Conservation (phyloP, 2,797 vertebrate genomes). For the Takifugu rubripes region DNA sequence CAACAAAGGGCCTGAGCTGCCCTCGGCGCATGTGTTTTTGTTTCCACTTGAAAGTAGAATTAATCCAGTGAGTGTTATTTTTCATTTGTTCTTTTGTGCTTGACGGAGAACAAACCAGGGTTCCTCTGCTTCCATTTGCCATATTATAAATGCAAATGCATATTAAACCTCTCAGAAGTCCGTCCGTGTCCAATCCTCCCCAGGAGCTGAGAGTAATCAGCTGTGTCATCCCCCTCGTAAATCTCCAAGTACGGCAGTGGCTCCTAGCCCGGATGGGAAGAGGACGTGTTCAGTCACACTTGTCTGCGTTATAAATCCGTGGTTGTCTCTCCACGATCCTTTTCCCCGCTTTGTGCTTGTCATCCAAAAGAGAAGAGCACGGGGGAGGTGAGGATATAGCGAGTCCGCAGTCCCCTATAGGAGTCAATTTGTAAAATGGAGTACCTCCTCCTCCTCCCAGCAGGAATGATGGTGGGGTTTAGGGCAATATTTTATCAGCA, state of each 20-base stretch:
- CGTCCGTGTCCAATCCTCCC: slow-evolving; percentile 68
- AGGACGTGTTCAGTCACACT: slow-evolving; percentile 56
- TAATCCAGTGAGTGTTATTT: slow-evolving; percentile 11
- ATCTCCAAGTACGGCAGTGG: slow-evolving; percentile 58
- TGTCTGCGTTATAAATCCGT: slow-evolving; percentile 70
- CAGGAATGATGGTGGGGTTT: slow-evolving; percentile 54
- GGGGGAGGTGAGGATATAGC: slow-evolving; percentile 46
- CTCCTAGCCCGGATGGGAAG: slow-evolving; percentile 64
- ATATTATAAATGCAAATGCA: slow-evolving; percentile 52
- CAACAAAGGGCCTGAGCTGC: slow-evolving; percentile 33
- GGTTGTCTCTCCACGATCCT: slow-evolving; percentile 49
- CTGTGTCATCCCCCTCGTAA: slow-evolving; percentile 74
- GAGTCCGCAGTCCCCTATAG: slow-evolving; percentile 50
- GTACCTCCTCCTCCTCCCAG: slow-evolving; percentile 46
- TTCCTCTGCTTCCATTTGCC: slow-evolving; percentile 26
- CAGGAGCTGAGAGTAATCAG: slow-evolving; percentile 73
- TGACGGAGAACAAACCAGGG: slow-evolving; percentile 41
- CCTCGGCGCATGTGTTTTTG: slow-evolving; percentile 60
- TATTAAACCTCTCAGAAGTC: slow-evolving; percentile 34
- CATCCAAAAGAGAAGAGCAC: slow-evolving; percentile 45
- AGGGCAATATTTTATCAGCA: slow-evolving; percentile 28
- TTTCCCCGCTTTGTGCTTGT: slow-evolving; percentile 53
- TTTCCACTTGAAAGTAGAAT: slow-evolving; percentile 52
- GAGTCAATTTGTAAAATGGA: slow-evolving; percentile 67
- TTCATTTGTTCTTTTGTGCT: slow-evolving; percentile 15